Evolutionary conservation across 2,797 vertebrate genomes (phyloP).

Genomic region (Falco biarmicus): DNA sequence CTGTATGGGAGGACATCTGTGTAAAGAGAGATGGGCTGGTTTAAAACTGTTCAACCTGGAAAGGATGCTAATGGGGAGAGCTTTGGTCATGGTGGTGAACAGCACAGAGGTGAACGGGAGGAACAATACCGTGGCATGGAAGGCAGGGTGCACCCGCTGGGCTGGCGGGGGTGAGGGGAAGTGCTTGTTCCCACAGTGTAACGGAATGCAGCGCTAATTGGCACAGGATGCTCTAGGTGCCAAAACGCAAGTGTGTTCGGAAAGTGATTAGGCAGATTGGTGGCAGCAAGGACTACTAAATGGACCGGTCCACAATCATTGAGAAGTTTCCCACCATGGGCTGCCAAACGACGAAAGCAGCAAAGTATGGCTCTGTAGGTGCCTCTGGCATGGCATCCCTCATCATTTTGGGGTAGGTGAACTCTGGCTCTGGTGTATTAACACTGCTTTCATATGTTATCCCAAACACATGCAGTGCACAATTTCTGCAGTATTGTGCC

Average conservation of each 20-base stretch:
- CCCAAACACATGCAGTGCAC: background rate
- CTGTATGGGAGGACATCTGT: background rate
- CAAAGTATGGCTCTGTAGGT: background rate
- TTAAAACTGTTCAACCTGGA: background rate
- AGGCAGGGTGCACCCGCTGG: background rate
- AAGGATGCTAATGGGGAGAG: background rate
- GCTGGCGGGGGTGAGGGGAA: background rate
- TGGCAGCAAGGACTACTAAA: background rate
- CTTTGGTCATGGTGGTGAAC: background rate
- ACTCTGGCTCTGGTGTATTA: background rate
- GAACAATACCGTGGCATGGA: fast-evolving
- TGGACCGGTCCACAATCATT: background rate
- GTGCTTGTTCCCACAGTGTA: background rate
- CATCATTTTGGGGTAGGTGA: background rate
- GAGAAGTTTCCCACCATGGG: background rate
- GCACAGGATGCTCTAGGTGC: background rate
- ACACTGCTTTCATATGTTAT: background rate
- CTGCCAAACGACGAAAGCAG: background rate
- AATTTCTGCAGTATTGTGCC: background rate
- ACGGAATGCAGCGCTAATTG: background rate
- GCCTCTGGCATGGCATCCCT: background rate
- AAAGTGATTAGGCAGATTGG: background rate
- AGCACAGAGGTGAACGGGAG: background rate
- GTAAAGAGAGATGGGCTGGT: background rate
- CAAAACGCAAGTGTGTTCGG: background rate